Evolutionary conservation across 2,797 vertebrate species (phyloP), one percentile per base, ranked within the genome.

Genomic region (Muraenolepis orangiensis): DNA sequence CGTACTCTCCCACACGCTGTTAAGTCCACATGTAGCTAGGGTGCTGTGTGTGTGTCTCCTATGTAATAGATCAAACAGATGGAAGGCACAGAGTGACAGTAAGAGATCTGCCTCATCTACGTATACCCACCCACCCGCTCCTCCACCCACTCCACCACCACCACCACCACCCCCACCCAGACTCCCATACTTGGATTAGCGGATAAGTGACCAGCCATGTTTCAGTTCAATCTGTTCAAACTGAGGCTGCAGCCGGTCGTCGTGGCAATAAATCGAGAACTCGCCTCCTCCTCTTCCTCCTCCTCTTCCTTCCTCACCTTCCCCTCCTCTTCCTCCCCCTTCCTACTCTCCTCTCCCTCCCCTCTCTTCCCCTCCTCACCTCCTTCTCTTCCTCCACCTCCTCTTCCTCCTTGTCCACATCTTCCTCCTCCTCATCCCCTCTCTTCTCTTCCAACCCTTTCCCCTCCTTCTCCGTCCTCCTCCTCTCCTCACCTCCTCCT

Each of bases 1-100:
- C 85, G 84, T 86, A 84, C 77, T 72, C 84, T 84, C 87, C 86
- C 85, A 90, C 84, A 29, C 84, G 79, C 71, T 78, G 78, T 86
- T 83, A 80, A 81, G 80, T 16, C 28, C 64, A 66, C 64, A 66
- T 23, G 6, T 23, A 23, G 61, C n/a, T 5, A 20, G 51, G 2
- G 51, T 20, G 51, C 20, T 11, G 36, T 38, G 36, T 38, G 36
- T 38, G 36, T 11, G 16, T 51, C 18, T 51, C 46, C 46, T 51
- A 51, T 51, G 46, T n/a, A n/a, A n/a, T n/a, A 51, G 46, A 51
- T 51, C 46, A 20, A 51, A 51, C 46, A 51, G 46, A 51, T 51
- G 46, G 46, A 51, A 51, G 46, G 18, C 46, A 51, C 42, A 51
- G 42, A 51, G 2, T 18, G 42, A 51, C 46, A 8, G 46, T 51